Conservation (phyloP, 2,113 vertebrate genomes). For the Taurulus bubalis region DNA sequence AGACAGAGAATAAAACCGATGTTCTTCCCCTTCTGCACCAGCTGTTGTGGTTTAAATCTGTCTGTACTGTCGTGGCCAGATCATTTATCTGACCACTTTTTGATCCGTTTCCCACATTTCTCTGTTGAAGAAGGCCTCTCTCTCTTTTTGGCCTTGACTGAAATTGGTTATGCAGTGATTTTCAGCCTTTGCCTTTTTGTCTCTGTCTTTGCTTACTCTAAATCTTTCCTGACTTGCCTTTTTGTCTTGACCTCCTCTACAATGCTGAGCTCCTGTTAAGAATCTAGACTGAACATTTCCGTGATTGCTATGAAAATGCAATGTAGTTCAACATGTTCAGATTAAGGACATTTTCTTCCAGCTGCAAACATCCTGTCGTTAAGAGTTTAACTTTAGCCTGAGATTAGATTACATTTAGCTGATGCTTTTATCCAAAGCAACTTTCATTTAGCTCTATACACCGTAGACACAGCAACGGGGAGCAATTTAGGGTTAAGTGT, state of each 20-base stretch:
- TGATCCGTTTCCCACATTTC: slow-evolving; percentile 72
- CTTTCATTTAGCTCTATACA: too few species aligned
- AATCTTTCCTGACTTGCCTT: slow-evolving; percentile 7
- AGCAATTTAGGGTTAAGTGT: too few species aligned
- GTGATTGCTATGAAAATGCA: slow-evolving; percentile 32
- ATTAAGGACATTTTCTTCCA: slow-evolving; percentile 13
- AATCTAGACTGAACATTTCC: slow-evolving; percentile 48
- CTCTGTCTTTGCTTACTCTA: slow-evolving; percentile 9
- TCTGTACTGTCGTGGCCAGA: slow-evolving; percentile 60
- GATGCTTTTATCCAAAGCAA: too few species aligned
- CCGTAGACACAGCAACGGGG: too few species aligned
- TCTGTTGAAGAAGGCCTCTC: slow-evolving; percentile 48
- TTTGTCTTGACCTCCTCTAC: slow-evolving; percentile 32
- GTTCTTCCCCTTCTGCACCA: slow-evolving; percentile 68
- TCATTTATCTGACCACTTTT: slow-evolving; percentile 71
- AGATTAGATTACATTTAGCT: too few species aligned
- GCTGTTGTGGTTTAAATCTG: slow-evolving; percentile 79
- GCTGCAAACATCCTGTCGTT: slow-evolving; percentile 26
- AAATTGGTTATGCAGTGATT: slow-evolving; percentile 62
- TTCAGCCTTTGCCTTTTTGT: slow-evolving; percentile 32
- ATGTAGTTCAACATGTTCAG: slow-evolving; percentile 26
- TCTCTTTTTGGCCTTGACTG: slow-evolving; percentile 51
- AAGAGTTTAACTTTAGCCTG: slow-evolving; percentile 39
- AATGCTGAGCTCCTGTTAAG: slow-evolving; percentile 48
- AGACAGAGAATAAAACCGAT: slow-evolving; percentile 59